Evolutionary conservation across 2,888 invertebrate genomes (phyloP), one percentile per base, ranked within the genome.

Genomic region (Drosophila aldrichi): DNA sequence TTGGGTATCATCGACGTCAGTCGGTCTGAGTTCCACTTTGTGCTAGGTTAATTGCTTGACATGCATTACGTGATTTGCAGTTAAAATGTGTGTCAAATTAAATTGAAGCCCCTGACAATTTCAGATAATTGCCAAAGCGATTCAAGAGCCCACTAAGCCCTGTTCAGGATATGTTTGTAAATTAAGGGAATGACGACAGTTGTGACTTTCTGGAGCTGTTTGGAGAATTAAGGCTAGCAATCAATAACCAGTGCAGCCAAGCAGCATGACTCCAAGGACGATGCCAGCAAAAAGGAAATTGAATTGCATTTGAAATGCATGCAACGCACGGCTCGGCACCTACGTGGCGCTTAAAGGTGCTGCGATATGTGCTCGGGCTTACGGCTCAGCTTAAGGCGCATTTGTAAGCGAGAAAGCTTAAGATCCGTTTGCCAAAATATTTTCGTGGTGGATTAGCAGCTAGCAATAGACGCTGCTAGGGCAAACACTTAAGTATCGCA

Each of bases 281-380:
- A 20, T 43, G 36, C n/a, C 43, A 64, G 54, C 54, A 18, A 60
- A 62, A 56, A 64, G 78, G 66, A 84, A 86, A 84, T 88, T 74
- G 76, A 78, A 88, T 81, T 86, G 89, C 87, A 88, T 88, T 88
- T 64, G 41, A 60, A 88, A 88, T 79, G 75, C 82, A 82, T 70
- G 78, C 75, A 71, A 70, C 65, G 61, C 65, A 70, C 68, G 60
- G 51, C 73, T 46, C 25, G 49, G 49, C 61, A 20, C 43, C 75
- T 58, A 68, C 62, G 43, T 58, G 63, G 54, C 29, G 67, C 61
- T 71, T 79, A 57, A 66, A 29, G 41, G 54, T 56, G 58, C n/a
- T 40, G 64, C 51, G 44, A 49, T 70, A 40, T 57, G 54, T 56
- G 58, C 40, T 18, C 44, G 56, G 64, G 73, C 62, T 74, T 85